phyloP scores from a whole-genome alignment of 64 coral and sea anemone species.

The Montipora sp. region DNA sequence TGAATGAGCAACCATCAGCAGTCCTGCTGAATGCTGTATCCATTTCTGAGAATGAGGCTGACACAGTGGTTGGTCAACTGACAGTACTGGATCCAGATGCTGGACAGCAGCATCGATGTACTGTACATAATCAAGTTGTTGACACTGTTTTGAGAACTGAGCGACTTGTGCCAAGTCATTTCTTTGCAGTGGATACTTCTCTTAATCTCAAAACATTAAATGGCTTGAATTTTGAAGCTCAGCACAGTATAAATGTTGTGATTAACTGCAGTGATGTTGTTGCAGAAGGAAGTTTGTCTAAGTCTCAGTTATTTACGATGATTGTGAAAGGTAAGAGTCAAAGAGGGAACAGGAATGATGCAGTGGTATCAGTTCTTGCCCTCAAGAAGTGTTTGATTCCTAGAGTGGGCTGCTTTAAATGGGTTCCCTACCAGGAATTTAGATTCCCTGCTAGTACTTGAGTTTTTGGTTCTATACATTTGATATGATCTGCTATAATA shows the following conservation, averaged over 20 bases:
- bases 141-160: not conserved
- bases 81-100: conserved; percentile 74
- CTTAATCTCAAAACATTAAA: conserved; percentile 64
- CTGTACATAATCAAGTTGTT: conserved; percentile 42
- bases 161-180: conserved; percentile 5
- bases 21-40: conserved; percentile 23
- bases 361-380: too few species aligned
- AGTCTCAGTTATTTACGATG: conserved; percentile 64
- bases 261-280: conserved; percentile 71
- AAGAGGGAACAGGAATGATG: not conserved
- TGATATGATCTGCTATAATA: too few species aligned
- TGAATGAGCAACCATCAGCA: conserved; percentile 81
- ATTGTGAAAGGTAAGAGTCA: conserved; percentile 55
- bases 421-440: too few species aligned
- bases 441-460: too few species aligned
- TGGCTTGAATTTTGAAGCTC: conserved; percentile 79
- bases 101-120: conserved; percentile 70
- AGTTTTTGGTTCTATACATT: too few species aligned
- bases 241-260: conserved; percentile 29
- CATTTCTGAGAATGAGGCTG: conserved; percentile 77
- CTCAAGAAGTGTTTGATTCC: too few species aligned
- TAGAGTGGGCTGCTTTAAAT: too few species aligned
- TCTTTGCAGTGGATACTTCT: conserved; percentile 53
- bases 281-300: conserved; percentile 11
- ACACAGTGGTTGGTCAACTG: conserved; percentile 74